Percentiles rank a stretch among this genome's conserved stretches.
Evolutionary conservation across 2,113 vertebrate genomes (phyloP).

Genomic region (Apistogramma diplotaenia): DNA sequence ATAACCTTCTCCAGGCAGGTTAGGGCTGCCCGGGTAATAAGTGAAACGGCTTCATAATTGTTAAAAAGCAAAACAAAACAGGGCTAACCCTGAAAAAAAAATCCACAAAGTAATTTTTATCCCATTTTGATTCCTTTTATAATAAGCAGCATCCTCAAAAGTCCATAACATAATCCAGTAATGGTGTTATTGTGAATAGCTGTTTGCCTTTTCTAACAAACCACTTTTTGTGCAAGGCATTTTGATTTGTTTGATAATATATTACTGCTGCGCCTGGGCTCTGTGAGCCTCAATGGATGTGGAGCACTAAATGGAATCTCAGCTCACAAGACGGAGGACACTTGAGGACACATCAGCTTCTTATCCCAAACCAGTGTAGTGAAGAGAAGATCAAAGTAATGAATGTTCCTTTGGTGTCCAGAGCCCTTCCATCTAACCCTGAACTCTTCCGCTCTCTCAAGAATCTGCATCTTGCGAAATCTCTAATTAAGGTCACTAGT

Average conservation of each 20-base stretch:
- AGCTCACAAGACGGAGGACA: constrained; percentile 36
- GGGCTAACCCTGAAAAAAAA: not conserved
- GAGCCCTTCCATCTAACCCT: not conserved
- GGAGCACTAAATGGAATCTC: constrained; percentile 27
- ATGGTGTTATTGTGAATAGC: constrained; percentile 1
- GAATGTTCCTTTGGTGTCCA: constrained; percentile 18
- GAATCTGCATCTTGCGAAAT: constrained; percentile 8
- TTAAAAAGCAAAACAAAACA: not conserved
- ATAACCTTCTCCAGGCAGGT: not conserved
- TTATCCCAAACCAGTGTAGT: constrained; percentile 31
- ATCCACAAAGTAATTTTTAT: not conserved
- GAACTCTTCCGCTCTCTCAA: not conserved
- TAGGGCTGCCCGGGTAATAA: not conserved
- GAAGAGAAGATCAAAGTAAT: constrained; percentile 45
- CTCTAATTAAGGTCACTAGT: not conserved
- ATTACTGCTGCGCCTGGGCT: not conserved
- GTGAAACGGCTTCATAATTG: not conserved
- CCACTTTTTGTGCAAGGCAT: not conserved
- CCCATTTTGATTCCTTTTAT: not conserved
- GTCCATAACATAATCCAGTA: not conserved
- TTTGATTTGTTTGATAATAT: constrained; percentile 29
- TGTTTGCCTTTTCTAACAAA: constrained; percentile 22
- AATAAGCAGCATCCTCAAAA: not conserved
- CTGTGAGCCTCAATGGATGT: not conserved
- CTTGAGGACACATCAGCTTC: constrained; percentile 35